Evolutionary conservation across 2,888 invertebrate genomes (phyloP).

Genomic region (Drosophila stalkeri): DNA sequence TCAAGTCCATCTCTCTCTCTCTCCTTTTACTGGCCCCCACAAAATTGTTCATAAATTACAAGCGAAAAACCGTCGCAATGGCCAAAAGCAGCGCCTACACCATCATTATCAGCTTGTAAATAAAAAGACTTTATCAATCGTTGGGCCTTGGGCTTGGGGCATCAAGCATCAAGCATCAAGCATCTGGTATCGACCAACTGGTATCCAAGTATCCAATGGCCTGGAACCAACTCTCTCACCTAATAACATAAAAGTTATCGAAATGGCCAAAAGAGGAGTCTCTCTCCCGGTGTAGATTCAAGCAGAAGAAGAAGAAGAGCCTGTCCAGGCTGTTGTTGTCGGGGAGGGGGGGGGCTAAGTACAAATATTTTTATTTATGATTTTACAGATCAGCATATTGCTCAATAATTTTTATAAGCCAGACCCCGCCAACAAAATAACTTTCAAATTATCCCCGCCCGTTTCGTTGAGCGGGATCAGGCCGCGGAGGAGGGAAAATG

Average conservation of each 20-base stretch:
- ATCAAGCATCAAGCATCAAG: constrained; percentile 36
- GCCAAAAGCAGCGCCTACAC: constrained; percentile 72
- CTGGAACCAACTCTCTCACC: constrained; percentile 81
- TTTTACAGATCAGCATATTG: constrained; percentile 85
- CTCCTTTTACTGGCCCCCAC: constrained; percentile 20
- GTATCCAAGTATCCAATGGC: constrained; percentile 32
- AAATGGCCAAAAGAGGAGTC: constrained; percentile 45
- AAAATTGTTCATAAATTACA: constrained; percentile 75
- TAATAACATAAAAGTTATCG: constrained; percentile 82
- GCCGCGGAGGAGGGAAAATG: neutral
- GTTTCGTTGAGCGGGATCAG: constrained; percentile 6
- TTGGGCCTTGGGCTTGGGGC: constrained; percentile 62
- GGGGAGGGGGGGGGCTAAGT: constrained; percentile 40
- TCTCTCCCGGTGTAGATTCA: neutral
- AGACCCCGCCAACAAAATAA: constrained; percentile 67
- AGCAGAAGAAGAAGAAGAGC: neutral
- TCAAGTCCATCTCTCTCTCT: neutral
- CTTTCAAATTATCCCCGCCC: constrained; percentile 71
- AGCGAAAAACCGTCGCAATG: constrained; percentile 64
- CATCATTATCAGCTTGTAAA: constrained; percentile 81
- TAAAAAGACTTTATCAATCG: constrained; percentile 80
- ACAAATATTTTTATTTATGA: constrained; percentile 84
- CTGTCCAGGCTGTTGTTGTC: neutral
- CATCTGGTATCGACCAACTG: constrained; percentile 4
- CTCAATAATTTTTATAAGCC: constrained; percentile 81